These are phyloP conservation scores for Leucophenga montana DNA, from an alignment of 2,888 invertebrate species.

Conservation along the genomic window DNA sequence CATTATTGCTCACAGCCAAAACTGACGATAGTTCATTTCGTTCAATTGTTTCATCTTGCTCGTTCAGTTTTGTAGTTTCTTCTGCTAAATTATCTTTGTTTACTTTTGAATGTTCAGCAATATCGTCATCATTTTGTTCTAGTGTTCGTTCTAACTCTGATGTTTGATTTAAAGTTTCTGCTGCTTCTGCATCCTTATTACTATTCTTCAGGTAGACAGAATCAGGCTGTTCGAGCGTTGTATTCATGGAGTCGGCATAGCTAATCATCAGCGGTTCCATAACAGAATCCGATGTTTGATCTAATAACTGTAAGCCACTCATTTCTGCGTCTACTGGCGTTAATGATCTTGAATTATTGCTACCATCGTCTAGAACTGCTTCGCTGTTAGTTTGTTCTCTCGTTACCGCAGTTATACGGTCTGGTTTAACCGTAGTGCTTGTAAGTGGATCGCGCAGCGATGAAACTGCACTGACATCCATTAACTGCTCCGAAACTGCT, in stretches of 20 bases:
- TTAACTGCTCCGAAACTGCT: conserved; percentile 45
- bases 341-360: conserved; percentile 8
- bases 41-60: no score
- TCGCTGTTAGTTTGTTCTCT: conserved; percentile 20
- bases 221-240: conserved; percentile 50
- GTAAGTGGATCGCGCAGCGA: conserved; percentile 52
- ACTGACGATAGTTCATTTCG: no score
- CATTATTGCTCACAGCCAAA: background rate
- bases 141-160: no score
- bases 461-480: conserved; percentile 40
- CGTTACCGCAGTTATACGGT: background rate
- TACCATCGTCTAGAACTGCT: conserved; percentile 15
- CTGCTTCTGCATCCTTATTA: background rate
- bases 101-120: background rate
- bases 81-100: no score
- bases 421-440: conserved; percentile 47
- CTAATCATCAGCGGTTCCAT: conserved; percentile 59
- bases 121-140: background rate
- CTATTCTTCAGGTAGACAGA: background rate
- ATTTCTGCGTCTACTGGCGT: conserved; percentile 52
- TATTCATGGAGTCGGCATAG: conserved; percentile 47
- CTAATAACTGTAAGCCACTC: conserved; percentile 66
- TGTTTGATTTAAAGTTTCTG: background rate
- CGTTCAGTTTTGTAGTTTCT: no score
- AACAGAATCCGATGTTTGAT: conserved; percentile 62